phyloP scores from a whole-genome alignment of 2,797 vertebrate species.

The Pterois miles region DNA sequence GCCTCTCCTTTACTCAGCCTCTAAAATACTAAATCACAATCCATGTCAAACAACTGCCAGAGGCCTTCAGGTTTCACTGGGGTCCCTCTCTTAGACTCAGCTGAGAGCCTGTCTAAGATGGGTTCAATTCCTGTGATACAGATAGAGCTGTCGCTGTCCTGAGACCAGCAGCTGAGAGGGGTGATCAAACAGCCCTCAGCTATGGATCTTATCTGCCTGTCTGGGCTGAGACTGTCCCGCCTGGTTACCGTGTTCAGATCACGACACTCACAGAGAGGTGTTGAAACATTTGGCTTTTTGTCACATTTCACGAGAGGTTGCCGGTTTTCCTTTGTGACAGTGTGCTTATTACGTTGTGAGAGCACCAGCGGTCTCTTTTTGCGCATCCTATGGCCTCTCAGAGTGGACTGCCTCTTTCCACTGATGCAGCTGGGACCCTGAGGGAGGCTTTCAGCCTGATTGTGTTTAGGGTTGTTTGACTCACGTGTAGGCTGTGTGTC shows the following conservation, averaged over 20 bases:
- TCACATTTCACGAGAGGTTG: constrained; percentile 15
- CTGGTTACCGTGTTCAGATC: background rate
- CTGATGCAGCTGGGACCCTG: background rate
- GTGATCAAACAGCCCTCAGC: constrained; percentile 45
- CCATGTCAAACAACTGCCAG: constrained; percentile 81
- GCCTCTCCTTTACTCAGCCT: background rate
- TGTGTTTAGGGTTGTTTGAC: constrained; percentile 5
- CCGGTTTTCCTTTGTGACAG: constrained; percentile 52
- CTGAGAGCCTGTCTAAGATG: constrained; percentile 65
- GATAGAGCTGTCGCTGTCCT: constrained; percentile 68
- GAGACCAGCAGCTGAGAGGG: constrained; percentile 75
- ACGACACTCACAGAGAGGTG: background rate
- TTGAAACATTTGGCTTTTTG: constrained; percentile 29
- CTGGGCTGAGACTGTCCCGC: background rate
- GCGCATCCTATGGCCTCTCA: constrained; percentile 30
- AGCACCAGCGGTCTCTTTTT: constrained; percentile 69
- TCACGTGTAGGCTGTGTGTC: background rate
- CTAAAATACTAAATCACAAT: constrained; percentile 51
- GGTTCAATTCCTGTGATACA: constrained; percentile 50
- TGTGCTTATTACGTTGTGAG: constrained; percentile 52
- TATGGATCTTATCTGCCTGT: constrained; percentile 9
- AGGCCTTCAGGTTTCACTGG: constrained; percentile 48
- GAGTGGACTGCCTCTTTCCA: constrained; percentile 44
- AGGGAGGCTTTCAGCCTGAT: constrained; percentile 1
- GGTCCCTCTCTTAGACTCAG: constrained; percentile 28